These are phyloP conservation scores for Notechis scutatus DNA, from an alignment of 2,113 vertebrate species.

Conservation along the genomic window DNA sequence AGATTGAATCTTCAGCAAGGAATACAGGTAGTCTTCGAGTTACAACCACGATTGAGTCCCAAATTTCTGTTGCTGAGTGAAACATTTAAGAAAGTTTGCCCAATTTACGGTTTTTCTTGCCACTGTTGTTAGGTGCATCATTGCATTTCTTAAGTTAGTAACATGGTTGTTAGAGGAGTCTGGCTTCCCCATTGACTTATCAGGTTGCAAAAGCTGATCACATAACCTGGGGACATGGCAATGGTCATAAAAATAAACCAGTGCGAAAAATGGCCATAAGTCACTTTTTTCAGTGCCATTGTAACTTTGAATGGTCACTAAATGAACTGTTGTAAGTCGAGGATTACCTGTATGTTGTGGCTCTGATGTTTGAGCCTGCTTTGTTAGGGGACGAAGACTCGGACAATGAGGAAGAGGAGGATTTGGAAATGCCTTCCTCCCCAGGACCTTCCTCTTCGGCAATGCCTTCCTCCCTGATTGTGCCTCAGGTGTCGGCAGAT, in stretches of 20 bases:
- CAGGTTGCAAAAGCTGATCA: background rate
- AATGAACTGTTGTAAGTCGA: background rate
- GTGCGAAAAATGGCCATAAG: background rate
- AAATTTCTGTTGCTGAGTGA: background rate
- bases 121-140: background rate
- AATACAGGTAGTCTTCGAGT: background rate
- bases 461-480: too few relatives aligned
- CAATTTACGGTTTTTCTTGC: background rate
- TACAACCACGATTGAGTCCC: background rate
- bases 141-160: background rate
- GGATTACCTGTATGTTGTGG: background rate
- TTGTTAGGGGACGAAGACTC: too few relatives aligned
- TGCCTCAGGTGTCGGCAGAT: too few relatives aligned
- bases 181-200: background rate
- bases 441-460: too few relatives aligned
- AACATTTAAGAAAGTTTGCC: background rate
- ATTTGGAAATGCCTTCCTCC: too few relatives aligned
- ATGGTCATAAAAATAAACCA: background rate
- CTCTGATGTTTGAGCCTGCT: too few relatives aligned
- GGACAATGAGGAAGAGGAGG: too few relatives aligned
- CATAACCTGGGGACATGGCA: background rate
- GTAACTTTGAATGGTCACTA: background rate
- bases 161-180: background rate
- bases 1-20: background rate
- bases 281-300: background rate